Percentiles rank a stretch among this genome's conserved stretches.
Evolutionary conservation across 2,888 invertebrate genomes (phyloP).

Genomic region (Aquatica leii): DNA sequence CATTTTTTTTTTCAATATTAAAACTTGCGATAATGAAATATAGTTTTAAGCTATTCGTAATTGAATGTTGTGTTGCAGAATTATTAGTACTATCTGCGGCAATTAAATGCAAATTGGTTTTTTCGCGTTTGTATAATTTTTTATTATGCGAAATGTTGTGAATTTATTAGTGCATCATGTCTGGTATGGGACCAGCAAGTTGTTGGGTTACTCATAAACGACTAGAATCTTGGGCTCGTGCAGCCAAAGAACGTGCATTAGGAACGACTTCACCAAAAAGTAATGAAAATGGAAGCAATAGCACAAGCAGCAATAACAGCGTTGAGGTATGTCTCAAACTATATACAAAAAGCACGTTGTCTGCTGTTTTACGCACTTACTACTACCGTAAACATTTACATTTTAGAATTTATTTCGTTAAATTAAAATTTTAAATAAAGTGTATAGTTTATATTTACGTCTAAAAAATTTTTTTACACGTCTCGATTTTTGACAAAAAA

Average conservation of each 20-base stretch:
- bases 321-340: constrained; percentile 50
- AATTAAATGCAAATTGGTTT: background rate
- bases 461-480: background rate
- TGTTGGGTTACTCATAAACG: constrained; percentile 82
- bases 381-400: constrained; percentile 19
- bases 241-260: constrained; percentile 73
- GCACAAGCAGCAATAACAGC: constrained; percentile 60
- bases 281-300: constrained; percentile 65
- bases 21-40: no score
- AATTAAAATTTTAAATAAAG: no score
- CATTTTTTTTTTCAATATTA: no score
- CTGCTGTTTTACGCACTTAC: constrained; percentile 26
- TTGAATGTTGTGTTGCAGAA: constrained; percentile 2
- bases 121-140: background rate
- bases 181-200: constrained; percentile 74
- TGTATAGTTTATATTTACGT: background rate
- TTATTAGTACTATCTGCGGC: background rate
- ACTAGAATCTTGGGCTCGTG: constrained; percentile 78
- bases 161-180: constrained; percentile 46
- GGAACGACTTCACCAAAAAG: constrained; percentile 53
- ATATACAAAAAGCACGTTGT: constrained; percentile 32
- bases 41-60: no score
- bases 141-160: background rate
- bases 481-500: background rate
- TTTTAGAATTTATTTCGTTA: no score